Conservation (phyloP, 2,113 vertebrate species). For the Genyomyrus donnyi region DNA sequence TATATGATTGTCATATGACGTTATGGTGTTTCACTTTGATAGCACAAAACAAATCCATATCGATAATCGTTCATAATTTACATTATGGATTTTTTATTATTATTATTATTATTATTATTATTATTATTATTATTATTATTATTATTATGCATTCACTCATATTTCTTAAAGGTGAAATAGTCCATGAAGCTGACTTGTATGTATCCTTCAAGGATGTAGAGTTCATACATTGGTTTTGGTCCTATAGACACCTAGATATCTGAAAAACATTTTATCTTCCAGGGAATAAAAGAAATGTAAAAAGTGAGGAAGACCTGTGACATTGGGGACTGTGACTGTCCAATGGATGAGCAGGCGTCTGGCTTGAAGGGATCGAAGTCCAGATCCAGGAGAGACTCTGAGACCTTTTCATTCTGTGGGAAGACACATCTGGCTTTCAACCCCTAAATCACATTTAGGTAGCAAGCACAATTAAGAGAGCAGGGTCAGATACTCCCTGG, state of each 20-base stretch:
- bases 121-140: background rate
- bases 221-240: background rate
- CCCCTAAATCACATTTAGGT: background rate
- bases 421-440: background rate
- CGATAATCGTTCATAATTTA: background rate
- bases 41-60: background rate
- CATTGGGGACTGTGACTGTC: constrained; percentile 32
- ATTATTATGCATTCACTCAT: background rate
- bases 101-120: background rate
- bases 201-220: background rate
- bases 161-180: background rate
- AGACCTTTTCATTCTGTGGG: constrained; percentile 52
- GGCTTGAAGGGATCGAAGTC: constrained; percentile 96
- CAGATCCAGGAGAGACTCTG: constrained; percentile 85
- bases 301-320: constrained; percentile 1
- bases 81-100: background rate
- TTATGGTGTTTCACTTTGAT: background rate
- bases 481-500: background rate
- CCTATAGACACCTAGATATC: background rate
- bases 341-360: constrained; percentile 56
- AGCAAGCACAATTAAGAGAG: background rate
- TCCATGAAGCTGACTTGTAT: background rate
- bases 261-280: background rate
- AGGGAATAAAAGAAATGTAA: background rate
- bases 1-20: background rate